A percentile compares a stretch with the other conserved stretches of the same genome.
Conservation (phyloP, 1,140 invertebrate genomes). For the Popillia japonica region DNA sequence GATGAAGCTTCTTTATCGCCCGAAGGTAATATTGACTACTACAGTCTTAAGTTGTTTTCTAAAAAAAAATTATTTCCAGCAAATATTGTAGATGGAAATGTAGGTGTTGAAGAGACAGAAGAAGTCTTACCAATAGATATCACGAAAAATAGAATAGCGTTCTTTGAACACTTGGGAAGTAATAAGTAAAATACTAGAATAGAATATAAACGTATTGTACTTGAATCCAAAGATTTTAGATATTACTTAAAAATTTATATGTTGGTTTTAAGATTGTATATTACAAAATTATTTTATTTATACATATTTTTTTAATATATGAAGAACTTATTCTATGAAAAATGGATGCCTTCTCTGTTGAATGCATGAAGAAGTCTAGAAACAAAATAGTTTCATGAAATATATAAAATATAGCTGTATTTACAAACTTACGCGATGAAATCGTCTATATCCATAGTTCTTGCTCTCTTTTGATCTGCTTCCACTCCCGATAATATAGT, state of each 20-base stretch:
- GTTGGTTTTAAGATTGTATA: conserved; percentile 37
- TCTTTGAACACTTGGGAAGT: conserved; percentile 46
- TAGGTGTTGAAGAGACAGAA: conserved; percentile 1
- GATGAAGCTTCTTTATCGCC: conserved; percentile 12
- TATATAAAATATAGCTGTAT: conserved; percentile 43
- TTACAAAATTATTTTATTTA: conserved; percentile 35
- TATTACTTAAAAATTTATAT: conserved; percentile 37
- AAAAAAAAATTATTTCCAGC: conserved; percentile 1
- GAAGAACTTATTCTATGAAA: conserved; percentile 62
- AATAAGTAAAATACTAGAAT: conserved; percentile 30
- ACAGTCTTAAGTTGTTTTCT: not conserved
- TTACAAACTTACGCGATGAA: conserved; percentile 78
- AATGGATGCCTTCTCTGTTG: conserved; percentile 91
- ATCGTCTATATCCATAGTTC: conserved; percentile 96
- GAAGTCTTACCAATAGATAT: conserved; percentile 36
- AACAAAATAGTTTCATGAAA: conserved; percentile 54
- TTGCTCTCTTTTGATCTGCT: conserved; percentile 83
- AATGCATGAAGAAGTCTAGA: conserved; percentile 83
- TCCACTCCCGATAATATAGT: conserved; percentile 72
- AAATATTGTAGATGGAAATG: not conserved
- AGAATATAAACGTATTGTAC: conserved; percentile 6
- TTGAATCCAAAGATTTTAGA: conserved; percentile 45
- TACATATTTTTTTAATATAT: conserved; percentile 40
- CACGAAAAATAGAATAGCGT: conserved; percentile 42
- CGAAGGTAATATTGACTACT: conserved; percentile 3